Evolutionary conservation across 2,797 vertebrate species (phyloP), one percentile per base, ranked within the genome.

Genomic region (Anguilla marmorata): DNA sequence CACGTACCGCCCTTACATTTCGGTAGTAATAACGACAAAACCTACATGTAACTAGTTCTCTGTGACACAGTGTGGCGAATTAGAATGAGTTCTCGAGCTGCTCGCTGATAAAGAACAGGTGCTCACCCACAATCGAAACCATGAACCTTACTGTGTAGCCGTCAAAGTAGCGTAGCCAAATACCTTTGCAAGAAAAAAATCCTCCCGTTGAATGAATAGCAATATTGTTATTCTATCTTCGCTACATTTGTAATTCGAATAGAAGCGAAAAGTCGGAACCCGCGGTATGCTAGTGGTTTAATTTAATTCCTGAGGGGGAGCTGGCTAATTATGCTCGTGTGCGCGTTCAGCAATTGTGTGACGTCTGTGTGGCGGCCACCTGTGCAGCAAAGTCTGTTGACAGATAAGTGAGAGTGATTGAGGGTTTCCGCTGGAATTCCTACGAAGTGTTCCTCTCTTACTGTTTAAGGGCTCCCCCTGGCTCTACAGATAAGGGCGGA

Each of bases 391-490:
- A 14, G 37, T 79, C 16, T 79, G 33, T 79, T 79, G 74, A 41
- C 33, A 37, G 74, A 37, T 79, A 79, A 41, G 9, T 79, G 37
- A 79, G 19, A 41, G 74, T 41, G 33, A 79, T 79, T 79, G 33
- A 79, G 1, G 74, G 37, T 41, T 76, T 12, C 12, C 14, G 30
- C 11, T 19, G 74, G 74, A 79, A 41, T 79, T 72, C 27, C 69
- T 12, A 14, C 27, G 1, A 5, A 24, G 24, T 79, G 33, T 41
- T 79, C 16, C 16, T 41, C 33, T 19, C 74, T 37, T 21, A 79
- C 16, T 79, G 74, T 16, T 79, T 74, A 74, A 74, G 69, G 69
- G 69, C 69, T 74, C 69, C 69, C 69, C 12, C 74, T 37, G 74
- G 74, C 74, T 79, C 33, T 5, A 21, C 74, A 79, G 11, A 79